phyloP scores from a whole-genome alignment of 37 sponge, comb jelly and placozoan species.

The Amphimedon queenslandica region DNA sequence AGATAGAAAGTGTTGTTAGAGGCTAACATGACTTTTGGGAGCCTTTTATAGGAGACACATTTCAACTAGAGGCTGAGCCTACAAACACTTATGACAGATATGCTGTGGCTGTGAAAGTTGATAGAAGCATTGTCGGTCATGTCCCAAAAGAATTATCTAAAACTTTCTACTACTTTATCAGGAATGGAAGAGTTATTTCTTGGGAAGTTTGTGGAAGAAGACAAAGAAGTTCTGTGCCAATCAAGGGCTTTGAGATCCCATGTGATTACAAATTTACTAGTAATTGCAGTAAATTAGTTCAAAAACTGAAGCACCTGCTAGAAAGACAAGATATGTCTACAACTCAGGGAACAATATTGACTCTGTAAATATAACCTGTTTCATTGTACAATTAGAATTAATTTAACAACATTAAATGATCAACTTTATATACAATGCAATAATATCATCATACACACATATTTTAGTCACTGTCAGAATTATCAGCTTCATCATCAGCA shows the following conservation, averaged over 20 bases:
- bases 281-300: too few relatives aligned
- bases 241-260: slow-evolving; percentile 1
- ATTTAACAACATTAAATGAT: too few relatives aligned
- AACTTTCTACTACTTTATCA: slow-evolving; percentile 6
- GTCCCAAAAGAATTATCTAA: slow-evolving; percentile 19
- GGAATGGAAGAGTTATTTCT: neutral
- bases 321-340: neutral
- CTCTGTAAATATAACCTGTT: too few relatives aligned
- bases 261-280: neutral
- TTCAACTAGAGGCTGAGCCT: neutral
- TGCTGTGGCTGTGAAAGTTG: neutral
- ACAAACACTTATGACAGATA: neutral
- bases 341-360: neutral
- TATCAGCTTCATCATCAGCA: neutral
- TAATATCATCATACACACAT: too few relatives aligned
- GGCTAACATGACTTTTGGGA: slow-evolving; percentile 4
- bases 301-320: too few relatives aligned
- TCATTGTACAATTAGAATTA: too few relatives aligned
- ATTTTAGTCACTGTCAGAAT: slow-evolving; percentile 12
- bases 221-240: neutral
- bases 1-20: neutral
- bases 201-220: slow-evolving; percentile 14
- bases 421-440: too few relatives aligned
- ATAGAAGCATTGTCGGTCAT: slow-evolving; percentile 11
- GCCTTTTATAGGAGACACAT: slow-evolving; percentile 6